Evolutionary conservation across 2,888 invertebrate species (phyloP), one percentile per base, ranked within the genome.

Genomic region (Zaprionus lineosus): DNA sequence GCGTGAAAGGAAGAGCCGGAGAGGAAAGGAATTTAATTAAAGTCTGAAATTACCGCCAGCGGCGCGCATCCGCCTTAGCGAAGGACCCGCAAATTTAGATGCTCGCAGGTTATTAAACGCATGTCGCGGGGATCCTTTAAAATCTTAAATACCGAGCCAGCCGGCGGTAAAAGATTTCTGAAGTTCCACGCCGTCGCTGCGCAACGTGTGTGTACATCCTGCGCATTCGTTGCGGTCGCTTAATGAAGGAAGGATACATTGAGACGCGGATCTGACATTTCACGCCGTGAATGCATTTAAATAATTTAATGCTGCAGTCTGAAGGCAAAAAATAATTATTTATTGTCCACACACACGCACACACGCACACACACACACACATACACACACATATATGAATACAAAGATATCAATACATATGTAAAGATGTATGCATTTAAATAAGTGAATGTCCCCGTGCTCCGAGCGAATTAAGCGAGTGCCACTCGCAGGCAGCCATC

Each of bases 21-120:
- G 62, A 76, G 66, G 81, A 81, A 69, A 84, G 65, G 75, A 81
- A 81, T 81, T 81, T 81, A 81, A 81, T 81, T 81, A 81, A 81
- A 81, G 84, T 82, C 64, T 82, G 75, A 74, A 81, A 82, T 77
- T 73, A 82, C 63, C 48, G 81, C 81, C 75, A 67, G 53, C 43
- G 78, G 84, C 84, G 41, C 51, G 50, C 52, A 63, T 34, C 41
- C 44, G 64, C 48, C 52, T 53, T 55, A 44, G 55, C 57, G 52
- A 65, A 56, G 58, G n/a, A n/a, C 66, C 61, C 74, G 52, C 58
- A 60, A 68, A 78, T 82, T 78, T 82, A 74, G 82, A 74, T 37
- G 61, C 34, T 62, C 59, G 33, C 55, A 52, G 61, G 41, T 60
- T 69, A 53, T 76, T 71, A 58, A 70, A 81, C 72, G 73, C 63